Conservation (phyloP, 92 coral and sea anemone species). For the Zoanthus solanderi region DNA sequence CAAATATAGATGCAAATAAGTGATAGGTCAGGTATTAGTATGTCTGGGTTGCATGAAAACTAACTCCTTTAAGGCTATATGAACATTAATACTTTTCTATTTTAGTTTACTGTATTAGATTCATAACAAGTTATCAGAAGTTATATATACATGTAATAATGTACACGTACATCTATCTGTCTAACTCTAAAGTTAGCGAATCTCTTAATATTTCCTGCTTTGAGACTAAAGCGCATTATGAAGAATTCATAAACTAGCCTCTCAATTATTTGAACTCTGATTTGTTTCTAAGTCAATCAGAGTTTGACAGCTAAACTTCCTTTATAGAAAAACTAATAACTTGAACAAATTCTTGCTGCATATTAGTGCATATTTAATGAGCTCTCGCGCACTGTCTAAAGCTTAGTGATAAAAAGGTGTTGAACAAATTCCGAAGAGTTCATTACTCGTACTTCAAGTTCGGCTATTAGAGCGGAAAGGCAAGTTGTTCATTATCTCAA, state of each 20-base stretch:
- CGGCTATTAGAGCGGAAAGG: background rate
- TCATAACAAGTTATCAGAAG: too few species aligned
- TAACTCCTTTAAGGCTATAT: background rate
- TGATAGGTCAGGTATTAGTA: background rate
- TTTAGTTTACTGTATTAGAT: too few species aligned
- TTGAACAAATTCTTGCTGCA: constrained; percentile 30
- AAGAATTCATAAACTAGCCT: background rate
- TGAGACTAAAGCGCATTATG: background rate
- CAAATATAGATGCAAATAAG: background rate
- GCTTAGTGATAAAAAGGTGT: background rate
- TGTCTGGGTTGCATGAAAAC: constrained; percentile 19
- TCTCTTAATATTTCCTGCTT: background rate
- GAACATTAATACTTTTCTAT: too few species aligned
- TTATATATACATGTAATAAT: too few species aligned
- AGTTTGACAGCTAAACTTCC: constrained; percentile 42
- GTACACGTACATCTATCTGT: background rate
- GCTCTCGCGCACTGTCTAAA: background rate
- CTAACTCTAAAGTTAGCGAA: too few species aligned
- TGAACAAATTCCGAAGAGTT: background rate
- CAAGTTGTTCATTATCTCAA: background rate
- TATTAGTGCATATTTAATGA: constrained; percentile 22
- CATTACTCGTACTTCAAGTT: background rate
- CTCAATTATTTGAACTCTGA: constrained; percentile 32
- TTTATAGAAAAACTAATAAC: constrained; percentile 43
- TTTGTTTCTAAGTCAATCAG: constrained; percentile 38